Base-by-base conservation (phyloP, 2,113 vertebrate species). In the Rhynchomys soricoides region DNA sequence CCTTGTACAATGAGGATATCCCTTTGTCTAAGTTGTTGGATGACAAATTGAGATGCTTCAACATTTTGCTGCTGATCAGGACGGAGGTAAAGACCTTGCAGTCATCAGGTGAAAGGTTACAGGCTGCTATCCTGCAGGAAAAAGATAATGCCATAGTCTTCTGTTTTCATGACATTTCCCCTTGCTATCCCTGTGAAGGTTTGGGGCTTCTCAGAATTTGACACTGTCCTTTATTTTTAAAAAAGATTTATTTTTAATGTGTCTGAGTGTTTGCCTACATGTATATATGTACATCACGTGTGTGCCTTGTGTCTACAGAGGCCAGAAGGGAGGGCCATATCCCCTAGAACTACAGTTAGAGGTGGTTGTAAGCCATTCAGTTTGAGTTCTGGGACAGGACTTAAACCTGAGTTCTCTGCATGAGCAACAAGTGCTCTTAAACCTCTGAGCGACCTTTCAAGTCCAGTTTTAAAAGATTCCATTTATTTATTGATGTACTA, bases 101-200 rank as follows among this genome's bases (percentile, higher is more conserved):
- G 1, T 87, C 89, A 0, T 83, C 22, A 0, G n/a, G 7, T 0
- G 16, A 66, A 37, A 97, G 66, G 6, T 8, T 2, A 16, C 94
- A 97, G 0, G 3, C 70, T 11, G 3, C 1, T 86, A 94, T 11
- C 74, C 96, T 96, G 48, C 3, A 17, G n/a, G 73, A 24, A 73
- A 64, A 45, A 71, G 57, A 52, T 45, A 13, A 77, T 0, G 9
- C 13, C 70, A 45, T 17, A 21, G 3, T 26, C 29, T 7, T 59
- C 37, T 15, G 34, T 55, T 68, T 26, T 5, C 0, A 7, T 21
- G 1, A 9, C 19, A 10, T 4, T 21, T 16, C 10, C 48, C 52
- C 81, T 26, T 21, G 45, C 37, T 11, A 2, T 22, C 4, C 48
- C 71, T 26, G 0, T 34, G 10, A 10, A 19, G 16, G 7, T 26